Evolutionary conservation across 2,888 invertebrate species (phyloP), one percentile per base, ranked within the genome.

Genomic region (Drosophila subsilvestris): DNA sequence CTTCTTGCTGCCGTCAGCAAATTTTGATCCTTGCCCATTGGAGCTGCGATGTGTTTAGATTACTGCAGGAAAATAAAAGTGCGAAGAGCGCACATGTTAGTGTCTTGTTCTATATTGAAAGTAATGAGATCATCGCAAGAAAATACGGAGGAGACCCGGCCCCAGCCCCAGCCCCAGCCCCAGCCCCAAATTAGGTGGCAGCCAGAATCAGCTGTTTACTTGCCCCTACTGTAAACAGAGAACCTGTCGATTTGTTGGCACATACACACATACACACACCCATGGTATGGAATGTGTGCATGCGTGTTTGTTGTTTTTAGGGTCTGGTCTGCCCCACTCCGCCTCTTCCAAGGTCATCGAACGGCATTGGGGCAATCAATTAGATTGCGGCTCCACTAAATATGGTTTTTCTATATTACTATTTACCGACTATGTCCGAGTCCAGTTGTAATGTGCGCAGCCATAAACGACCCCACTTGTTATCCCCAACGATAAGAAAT

Each of bases 1-100:
- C 95, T 97, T 90, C 98, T 95, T 87, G 98, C 97, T 83, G 98
- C 98, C 91, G 98, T 98, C 92, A 98, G 94, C 92, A 98, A 94
- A 93, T 98, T 98, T 93, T 98, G 97, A 93, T 98, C 98, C 93
- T 97, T 97, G 91, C 98, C 98, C 98, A 98, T 98, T 63, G 60
- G 49, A 60, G 42, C 54, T 42, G 53, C 42, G 48, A 66, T 45
- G 4, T 42, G 63, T 2, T 37, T 37, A 6, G 48, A 37, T 45
- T 37, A 37, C 55, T 56, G 27, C 27, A 42, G 17, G 10, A 25
- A 29, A 53, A 48, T 14, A 27, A 37, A 44, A 22, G 63, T 63
- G 54, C 17, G 25, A 44, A 18, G 47, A 55, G 43, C 42, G 42
- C 63, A 60, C 37, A 48, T 70, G 57, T 58, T 47, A 49, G 22